Evolutionary conservation across 1,140 invertebrate species (phyloP).

Genomic region (Whitmania pigra): DNA sequence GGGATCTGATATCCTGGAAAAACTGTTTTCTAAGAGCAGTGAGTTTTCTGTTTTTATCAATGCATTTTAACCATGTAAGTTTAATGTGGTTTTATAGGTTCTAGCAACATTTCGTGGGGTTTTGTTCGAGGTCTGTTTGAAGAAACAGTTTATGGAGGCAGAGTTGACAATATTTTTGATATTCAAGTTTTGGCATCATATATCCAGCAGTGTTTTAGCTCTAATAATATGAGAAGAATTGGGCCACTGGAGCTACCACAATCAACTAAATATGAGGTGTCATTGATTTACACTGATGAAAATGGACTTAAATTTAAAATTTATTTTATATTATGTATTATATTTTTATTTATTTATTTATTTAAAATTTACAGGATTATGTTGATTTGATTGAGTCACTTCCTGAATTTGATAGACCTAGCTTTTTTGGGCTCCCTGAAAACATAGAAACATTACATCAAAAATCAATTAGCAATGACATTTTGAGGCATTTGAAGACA

Average conservation of each 20-base stretch:
- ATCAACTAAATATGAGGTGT: conserved; percentile 41
- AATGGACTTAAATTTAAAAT: conserved; percentile 24
- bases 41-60: conserved; percentile 16
- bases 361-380: conserved; percentile 49
- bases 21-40: conserved; percentile 41
- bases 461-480: conserved; percentile 51
- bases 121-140: conserved; percentile 66
- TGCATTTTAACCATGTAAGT: neutral
- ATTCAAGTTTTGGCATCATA: conserved; percentile 59
- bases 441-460: conserved; percentile 70
- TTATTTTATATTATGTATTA: no score
- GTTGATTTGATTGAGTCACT: conserved; percentile 51
- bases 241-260: conserved; percentile 44
- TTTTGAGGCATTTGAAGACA: conserved; percentile 52
- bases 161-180: conserved; percentile 71
- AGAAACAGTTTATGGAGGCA: conserved; percentile 72
- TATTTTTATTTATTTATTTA: no score
- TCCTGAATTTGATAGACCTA: conserved; percentile 55
- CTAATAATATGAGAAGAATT: conserved; percentile 41
- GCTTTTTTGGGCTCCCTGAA: conserved; percentile 62
- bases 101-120: conserved; percentile 53
- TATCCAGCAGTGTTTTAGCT: conserved; percentile 58
- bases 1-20: conserved; percentile 58
- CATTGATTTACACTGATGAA: conserved; percentile 42
- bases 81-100: conserved; percentile 25